Percentiles rank a stretch among this genome's conserved stretches.
Conservation (phyloP, 2,888 invertebrate species). For the Magallana nippona region DNA sequence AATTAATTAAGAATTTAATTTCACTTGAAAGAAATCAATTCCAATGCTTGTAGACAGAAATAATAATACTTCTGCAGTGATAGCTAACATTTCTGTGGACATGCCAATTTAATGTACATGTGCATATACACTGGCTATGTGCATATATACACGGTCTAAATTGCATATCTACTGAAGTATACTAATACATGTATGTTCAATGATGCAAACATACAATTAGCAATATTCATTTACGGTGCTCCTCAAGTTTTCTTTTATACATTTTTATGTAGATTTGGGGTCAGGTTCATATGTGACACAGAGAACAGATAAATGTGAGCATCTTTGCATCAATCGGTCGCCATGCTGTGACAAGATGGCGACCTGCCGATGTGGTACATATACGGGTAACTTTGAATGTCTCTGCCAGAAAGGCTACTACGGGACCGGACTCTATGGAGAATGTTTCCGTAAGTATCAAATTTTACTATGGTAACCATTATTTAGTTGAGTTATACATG, state of each 20-base stretch:
- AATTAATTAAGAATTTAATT: no score
- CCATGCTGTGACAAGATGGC: conserved; percentile 85
- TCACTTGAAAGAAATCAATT: no score
- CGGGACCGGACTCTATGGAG: conserved; percentile 84
- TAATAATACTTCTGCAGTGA: no score
- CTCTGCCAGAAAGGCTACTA: conserved; percentile 85
- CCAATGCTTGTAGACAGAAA: no score
- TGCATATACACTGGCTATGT: no score
- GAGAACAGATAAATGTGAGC: conserved; percentile 81
- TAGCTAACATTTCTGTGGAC: no score
- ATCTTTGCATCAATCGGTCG: conserved; percentile 81
- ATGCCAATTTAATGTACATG: no score
- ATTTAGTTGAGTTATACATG: no score
- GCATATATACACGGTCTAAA: no score
- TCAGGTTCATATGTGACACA: conserved; percentile 83
- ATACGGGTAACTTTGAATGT: conserved; percentile 86
- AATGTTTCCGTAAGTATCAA: conserved; percentile 82
- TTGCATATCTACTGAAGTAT: no score
- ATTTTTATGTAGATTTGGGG: conserved; percentile 82
- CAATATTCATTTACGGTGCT: background rate
- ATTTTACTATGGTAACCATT: background rate
- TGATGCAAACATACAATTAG: background rate
- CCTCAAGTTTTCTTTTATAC: background rate
- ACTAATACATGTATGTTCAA: no score
- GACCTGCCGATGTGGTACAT: conserved; percentile 85